Conservation (phyloP, 2,113 vertebrate species). For the Apaloderma vittatum region DNA sequence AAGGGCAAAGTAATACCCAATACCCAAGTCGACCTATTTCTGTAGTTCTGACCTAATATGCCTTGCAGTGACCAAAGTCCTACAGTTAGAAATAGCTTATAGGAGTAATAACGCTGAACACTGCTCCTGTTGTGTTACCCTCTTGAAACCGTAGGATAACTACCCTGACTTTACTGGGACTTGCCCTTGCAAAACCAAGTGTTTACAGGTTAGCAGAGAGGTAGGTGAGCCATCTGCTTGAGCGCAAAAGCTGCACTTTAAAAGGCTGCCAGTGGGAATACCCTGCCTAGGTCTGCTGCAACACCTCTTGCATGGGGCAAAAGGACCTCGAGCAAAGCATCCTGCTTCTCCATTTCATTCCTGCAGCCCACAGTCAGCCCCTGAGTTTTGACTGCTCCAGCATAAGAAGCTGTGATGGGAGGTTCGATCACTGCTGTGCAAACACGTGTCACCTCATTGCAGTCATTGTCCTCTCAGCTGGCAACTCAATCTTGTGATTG, state of each 20-base stretch:
- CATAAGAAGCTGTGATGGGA: neutral
- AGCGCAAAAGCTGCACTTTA: neutral
- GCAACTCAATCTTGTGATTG: neutral
- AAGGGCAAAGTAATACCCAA: neutral
- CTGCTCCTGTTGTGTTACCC: neutral
- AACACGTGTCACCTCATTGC: neutral
- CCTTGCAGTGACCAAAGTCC: neutral
- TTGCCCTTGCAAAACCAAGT: neutral
- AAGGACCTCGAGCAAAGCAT: neutral
- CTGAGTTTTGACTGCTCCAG: neutral
- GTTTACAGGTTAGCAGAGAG: neutral
- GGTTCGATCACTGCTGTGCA: neutral
- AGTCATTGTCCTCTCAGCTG: neutral
- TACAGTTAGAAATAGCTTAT: neutral
- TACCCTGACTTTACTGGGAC: neutral
- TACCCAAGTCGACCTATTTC: neutral
- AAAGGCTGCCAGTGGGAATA: neutral
- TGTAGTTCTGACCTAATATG: neutral
- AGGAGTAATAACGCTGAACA: neutral
- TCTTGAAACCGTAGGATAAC: neutral
- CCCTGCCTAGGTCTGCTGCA: neutral
- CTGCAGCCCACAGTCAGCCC: neutral
- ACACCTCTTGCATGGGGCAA: accelerated
- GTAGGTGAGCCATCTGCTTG: neutral
- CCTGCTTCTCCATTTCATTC: neutral